A percentile compares a stretch with the other conserved stretches of the same genome.
These are phyloP conservation scores for Athrips mouffetella DNA, from an alignment of 2,888 invertebrate species.

Conservation along the genomic window DNA sequence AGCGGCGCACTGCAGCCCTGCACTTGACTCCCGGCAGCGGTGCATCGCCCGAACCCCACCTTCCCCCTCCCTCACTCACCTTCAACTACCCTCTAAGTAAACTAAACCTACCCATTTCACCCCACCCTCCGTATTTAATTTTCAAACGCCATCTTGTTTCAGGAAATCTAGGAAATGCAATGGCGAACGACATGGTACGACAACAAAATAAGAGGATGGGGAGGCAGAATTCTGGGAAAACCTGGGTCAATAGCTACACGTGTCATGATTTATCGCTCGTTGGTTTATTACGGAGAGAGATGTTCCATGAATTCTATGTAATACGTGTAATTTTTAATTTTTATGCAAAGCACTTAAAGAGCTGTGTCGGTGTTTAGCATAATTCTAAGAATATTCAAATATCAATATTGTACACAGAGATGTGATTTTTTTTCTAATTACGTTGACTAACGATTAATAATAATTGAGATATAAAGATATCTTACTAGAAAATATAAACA, in stretches of 20 bases:
- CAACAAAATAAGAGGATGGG: background rate
- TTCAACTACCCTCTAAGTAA: conserved; percentile 18
- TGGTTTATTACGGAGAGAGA: background rate
- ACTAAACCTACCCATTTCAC: conserved; percentile 23
- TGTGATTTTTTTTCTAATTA: too few species aligned
- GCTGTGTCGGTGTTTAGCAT: too few species aligned
- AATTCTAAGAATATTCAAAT: too few species aligned
- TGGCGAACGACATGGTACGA: background rate
- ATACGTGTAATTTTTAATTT: too few species aligned
- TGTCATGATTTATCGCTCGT: background rate
- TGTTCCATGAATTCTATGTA: too few species aligned
- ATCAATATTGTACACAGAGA: too few species aligned
- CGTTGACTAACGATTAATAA: too few species aligned
- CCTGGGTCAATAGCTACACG: conserved; percentile 10
- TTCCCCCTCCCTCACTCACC: conserved; percentile 28
- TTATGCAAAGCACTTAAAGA: too few species aligned
- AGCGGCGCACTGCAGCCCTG: conserved; percentile 49
- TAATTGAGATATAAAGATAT: too few species aligned
- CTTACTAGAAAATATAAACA: too few species aligned
- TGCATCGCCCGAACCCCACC: conserved; percentile 58
- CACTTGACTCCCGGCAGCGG: conserved; percentile 64
- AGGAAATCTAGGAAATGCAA: conserved; percentile 26
- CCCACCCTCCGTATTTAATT: conserved; percentile 29
- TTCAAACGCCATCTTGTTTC: conserved; percentile 41
- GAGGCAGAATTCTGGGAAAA: conserved; percentile 2